phyloP scores from a whole-genome alignment of 2,797 vertebrate genomes.

The Peromyscus aztecus region DNA sequence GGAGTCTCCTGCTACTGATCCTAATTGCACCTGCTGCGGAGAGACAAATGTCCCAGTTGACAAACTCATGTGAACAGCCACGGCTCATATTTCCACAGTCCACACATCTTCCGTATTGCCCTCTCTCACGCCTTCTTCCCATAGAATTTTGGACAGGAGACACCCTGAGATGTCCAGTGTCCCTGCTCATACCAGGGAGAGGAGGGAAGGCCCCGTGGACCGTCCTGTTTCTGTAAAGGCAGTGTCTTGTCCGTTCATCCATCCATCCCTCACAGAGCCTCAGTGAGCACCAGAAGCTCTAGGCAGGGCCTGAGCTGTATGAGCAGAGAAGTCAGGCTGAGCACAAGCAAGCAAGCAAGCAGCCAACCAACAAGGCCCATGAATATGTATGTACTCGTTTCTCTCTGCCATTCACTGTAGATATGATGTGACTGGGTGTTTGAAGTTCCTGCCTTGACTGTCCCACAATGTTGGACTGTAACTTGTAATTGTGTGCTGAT shows the following conservation, averaged over 20 bases:
- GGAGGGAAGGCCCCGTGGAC: neutral
- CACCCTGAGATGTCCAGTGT: neutral
- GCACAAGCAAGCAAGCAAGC: neutral
- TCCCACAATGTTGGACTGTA: neutral
- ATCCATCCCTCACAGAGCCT: neutral
- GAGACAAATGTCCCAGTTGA: neutral
- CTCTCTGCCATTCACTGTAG: neutral
- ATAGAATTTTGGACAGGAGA: neutral
- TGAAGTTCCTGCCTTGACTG: neutral
- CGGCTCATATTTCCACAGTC: neutral
- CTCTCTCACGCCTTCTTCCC: neutral
- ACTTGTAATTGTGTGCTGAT: neutral
- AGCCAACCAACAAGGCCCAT: accelerated
- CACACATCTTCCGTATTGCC: neutral
- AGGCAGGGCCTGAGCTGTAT: neutral
- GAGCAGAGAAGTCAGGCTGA: neutral
- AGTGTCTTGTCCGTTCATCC: neutral
- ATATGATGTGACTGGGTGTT: neutral
- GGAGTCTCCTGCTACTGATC: neutral
- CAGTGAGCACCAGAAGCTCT: neutral
- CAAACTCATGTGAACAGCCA: neutral
- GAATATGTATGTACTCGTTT: neutral
- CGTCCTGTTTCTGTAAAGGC: neutral
- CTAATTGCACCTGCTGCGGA: neutral
- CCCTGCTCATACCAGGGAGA: neutral